Percentiles rank a stretch among this genome's conserved stretches.
Evolutionary conservation across 1,140 invertebrate genomes (phyloP).

Genomic region (Chlorops oryzae): DNA sequence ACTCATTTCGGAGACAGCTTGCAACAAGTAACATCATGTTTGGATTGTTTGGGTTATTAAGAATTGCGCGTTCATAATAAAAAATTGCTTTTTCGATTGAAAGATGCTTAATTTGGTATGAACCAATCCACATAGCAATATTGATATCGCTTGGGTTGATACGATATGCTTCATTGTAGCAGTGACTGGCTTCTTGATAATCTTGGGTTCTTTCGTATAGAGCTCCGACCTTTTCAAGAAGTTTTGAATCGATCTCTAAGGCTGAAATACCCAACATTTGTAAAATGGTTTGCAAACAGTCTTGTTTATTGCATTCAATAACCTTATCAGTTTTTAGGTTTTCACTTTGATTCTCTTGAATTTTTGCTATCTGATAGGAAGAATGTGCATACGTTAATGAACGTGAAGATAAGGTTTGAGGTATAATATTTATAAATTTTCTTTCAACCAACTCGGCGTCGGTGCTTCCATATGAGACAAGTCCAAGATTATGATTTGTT

Average conservation of each 20-base stretch:
- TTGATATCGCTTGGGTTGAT: constrained; percentile 84
- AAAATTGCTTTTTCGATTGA: constrained; percentile 79
- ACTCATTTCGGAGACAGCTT: constrained; percentile 72
- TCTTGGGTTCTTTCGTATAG: constrained; percentile 81
- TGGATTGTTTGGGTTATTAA: constrained; percentile 79
- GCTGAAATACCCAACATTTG: constrained; percentile 68
- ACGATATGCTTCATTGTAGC: constrained; percentile 84
- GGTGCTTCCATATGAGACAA: constrained; percentile 66
- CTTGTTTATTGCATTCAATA: constrained; percentile 57
- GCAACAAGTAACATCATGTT: constrained; percentile 82
- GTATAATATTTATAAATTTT: constrained; percentile 68
- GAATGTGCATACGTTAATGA: constrained; percentile 65
- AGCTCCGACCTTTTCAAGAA: constrained; percentile 77
- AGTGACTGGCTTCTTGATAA: constrained; percentile 87
- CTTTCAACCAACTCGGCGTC: constrained; percentile 54
- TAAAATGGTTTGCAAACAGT: constrained; percentile 76
- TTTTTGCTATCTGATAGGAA: constrained; percentile 76
- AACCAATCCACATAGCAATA: constrained; percentile 86
- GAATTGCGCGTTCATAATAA: constrained; percentile 81
- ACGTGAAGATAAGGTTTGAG: constrained; percentile 44
- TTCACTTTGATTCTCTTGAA: constrained; percentile 60
- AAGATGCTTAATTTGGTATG: constrained; percentile 86
- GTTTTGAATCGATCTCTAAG: constrained; percentile 74
- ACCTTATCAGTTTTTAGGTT: constrained; percentile 28
- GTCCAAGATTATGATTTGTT: constrained; percentile 84